Percentiles rank a stretch among this genome's conserved stretches.
These are phyloP conservation scores for Orthosia incerta DNA, from an alignment of 2,888 invertebrate genomes.

Conservation along the genomic window DNA sequence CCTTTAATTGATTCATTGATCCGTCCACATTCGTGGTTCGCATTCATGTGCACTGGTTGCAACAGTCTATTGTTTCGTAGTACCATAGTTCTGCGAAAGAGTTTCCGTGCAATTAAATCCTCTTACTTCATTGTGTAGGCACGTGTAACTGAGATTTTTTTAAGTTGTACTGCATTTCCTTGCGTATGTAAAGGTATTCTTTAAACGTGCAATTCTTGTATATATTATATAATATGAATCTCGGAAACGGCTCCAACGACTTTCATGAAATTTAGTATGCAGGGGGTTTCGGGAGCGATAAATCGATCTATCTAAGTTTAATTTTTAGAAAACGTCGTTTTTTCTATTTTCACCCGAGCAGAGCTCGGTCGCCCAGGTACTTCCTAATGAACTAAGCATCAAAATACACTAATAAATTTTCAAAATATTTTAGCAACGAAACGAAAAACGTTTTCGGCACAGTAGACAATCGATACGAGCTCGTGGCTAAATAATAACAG, in stretches of 20 bases:
- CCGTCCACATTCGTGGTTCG: background rate
- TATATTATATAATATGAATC: too few relatives aligned
- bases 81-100: background rate
- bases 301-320: too few relatives aligned
- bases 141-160: background rate
- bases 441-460: background rate
- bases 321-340: too few relatives aligned
- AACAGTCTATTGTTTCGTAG: background rate
- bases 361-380: too few relatives aligned
- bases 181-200: too few relatives aligned
- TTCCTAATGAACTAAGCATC: background rate
- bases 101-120: background rate
- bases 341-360: too few relatives aligned
- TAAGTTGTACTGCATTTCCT: too few relatives aligned
- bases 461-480: background rate
- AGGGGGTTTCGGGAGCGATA: too few relatives aligned
- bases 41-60: background rate
- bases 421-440: background rate
- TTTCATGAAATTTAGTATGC: too few relatives aligned
- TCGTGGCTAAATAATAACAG: too few relatives aligned
- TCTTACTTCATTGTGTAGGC: background rate
- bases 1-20: slow-evolving; percentile 13
- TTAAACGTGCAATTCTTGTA: too few relatives aligned
- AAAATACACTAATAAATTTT: background rate
- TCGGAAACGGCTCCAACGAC: too few relatives aligned